Percentiles rank a stretch among this genome's conserved stretches.
phyloP scores from a whole-genome alignment of 2,113 vertebrate species.

The Percina caprodes region DNA sequence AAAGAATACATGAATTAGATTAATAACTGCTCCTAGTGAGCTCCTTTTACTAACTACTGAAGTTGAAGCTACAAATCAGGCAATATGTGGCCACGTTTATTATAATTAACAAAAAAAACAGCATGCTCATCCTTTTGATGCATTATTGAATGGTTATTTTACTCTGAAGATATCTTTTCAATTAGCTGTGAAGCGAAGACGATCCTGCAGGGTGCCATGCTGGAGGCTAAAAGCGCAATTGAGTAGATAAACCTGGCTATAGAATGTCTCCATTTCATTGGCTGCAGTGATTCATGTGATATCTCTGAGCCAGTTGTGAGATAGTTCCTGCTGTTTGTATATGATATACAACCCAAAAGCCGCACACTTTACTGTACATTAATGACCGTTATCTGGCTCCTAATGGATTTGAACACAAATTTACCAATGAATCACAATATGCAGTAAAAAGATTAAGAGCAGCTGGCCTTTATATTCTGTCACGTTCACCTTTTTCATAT shows the following conservation, averaged over 20 bases:
- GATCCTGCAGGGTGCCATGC: slow-evolving; percentile 69
- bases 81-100: slow-evolving; percentile 34
- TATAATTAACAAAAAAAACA: slow-evolving; percentile 51
- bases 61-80: slow-evolving; percentile 30
- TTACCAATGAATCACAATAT: slow-evolving; percentile 73
- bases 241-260: slow-evolving; percentile 71
- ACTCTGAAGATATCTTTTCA: slow-evolving; percentile 69
- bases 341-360: slow-evolving; percentile 54
- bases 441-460: slow-evolving; percentile 56
- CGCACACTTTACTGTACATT: slow-evolving; percentile 56
- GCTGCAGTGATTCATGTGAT: slow-evolving; percentile 74
- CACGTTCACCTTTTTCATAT: slow-evolving; percentile 64
- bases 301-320: slow-evolving; percentile 47
- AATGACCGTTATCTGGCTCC: slow-evolving; percentile 57
- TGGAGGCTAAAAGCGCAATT: slow-evolving; percentile 72
- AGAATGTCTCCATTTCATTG: slow-evolving; percentile 74
- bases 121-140: slow-evolving; percentile 44
- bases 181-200: slow-evolving; percentile 71
- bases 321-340: slow-evolving; percentile 64
- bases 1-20: slow-evolving; percentile 12
- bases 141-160: slow-evolving; percentile 64
- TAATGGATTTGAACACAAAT: slow-evolving; percentile 63
- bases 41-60: not conserved
- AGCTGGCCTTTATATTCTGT: slow-evolving; percentile 66
- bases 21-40: slow-evolving; percentile 26